Evolutionary conservation across 2,888 invertebrate species (phyloP), one percentile per base, ranked within the genome.

Genomic region (Drosophila barbarae): DNA sequence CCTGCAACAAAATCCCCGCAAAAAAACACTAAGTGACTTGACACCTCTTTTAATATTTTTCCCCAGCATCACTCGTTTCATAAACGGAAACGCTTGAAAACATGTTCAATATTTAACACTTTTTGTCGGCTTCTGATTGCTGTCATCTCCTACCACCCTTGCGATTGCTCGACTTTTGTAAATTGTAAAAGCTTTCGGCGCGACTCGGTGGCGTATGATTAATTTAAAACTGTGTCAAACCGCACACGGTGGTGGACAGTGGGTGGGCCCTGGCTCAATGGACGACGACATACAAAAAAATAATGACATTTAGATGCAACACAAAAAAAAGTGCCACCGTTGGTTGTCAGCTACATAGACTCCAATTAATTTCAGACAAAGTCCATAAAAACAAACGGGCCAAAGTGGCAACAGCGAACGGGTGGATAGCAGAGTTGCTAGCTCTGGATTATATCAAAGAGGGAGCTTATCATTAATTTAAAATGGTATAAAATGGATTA

Each of bases 221-320:
- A 81, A 81, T 81, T 81, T 81, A 84, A 84, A 81, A 85, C 76
- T 81, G 74, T 76, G 74, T 65, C 85, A 80, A 76, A 77, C 84
- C 80, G 61, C 81, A 76, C 73, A 32, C 65, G 10, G 42, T n/a
- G 42, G 10, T 26, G 42, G 10, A 42, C 42, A 10, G 26, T 42
- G 42, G 42, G n/a, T 42, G n/a, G 23, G 23, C 23, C 23, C 23
- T 2, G 5, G 23, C 23, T 23, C 23, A 23, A 23, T 23, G 23
- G n/a, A 26, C 26, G 26, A 5, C 3, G 32, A 5, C 49, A 38
- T 34, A 47, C 35, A 38, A 47, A 50, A 50, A 69, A 61, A 60
- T 50, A 60, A 64, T 55, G 35, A 26, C 44, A 69, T 58, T 49
- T 57, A 67, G 69, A 69, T 57, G 69, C 56, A 65, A 77, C 69